Percentiles rank a stretch among this genome's conserved stretches.
Conservation (phyloP, 2,888 invertebrate species). For the Sinelater perroti region DNA sequence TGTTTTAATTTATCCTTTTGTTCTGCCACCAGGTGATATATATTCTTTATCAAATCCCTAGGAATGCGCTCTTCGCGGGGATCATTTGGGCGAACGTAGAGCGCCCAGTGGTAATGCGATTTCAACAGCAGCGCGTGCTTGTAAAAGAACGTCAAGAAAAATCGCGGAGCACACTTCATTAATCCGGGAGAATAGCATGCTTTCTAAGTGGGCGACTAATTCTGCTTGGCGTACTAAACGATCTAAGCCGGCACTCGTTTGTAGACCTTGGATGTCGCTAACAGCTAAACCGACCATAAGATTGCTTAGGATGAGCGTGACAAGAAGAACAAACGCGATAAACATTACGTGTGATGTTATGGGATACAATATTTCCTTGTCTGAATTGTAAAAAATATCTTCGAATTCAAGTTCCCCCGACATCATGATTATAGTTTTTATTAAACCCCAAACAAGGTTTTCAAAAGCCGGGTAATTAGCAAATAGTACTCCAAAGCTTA, state of each 20-base stretch:
- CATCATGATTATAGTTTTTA: slow-evolving; percentile 90
- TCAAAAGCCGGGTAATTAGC: slow-evolving; percentile 77
- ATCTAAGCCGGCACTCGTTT: slow-evolving; percentile 82
- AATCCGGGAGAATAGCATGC: slow-evolving; percentile 82
- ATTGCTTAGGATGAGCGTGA: slow-evolving; percentile 85
- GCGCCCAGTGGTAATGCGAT: slow-evolving; percentile 75
- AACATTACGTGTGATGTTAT: slow-evolving; percentile 81
- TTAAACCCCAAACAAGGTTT: slow-evolving; percentile 69
- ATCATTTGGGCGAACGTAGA: slow-evolving; percentile 83
- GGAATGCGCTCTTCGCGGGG: slow-evolving; percentile 82
- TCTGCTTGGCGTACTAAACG: slow-evolving; percentile 83
- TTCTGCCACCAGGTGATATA: slow-evolving; percentile 79
- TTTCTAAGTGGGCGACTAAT: slow-evolving; percentile 82
- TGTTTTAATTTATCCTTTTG: slow-evolving; percentile 67
- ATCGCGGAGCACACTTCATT: slow-evolving; percentile 69
- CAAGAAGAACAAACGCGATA: slow-evolving; percentile 77
- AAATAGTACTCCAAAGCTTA: slow-evolving; percentile 84
- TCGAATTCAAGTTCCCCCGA: slow-evolving; percentile 87
- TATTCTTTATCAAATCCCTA: slow-evolving; percentile 75
- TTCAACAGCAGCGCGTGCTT: slow-evolving; percentile 79
- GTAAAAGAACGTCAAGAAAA: slow-evolving; percentile 72
- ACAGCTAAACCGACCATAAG: slow-evolving; percentile 86
- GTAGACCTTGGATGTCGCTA: slow-evolving; percentile 83
- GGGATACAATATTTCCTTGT: slow-evolving; percentile 68
- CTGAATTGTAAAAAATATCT: slow-evolving; percentile 75